Conservation (phyloP, 2,113 vertebrate species). For the Petroica traversi region DNA sequence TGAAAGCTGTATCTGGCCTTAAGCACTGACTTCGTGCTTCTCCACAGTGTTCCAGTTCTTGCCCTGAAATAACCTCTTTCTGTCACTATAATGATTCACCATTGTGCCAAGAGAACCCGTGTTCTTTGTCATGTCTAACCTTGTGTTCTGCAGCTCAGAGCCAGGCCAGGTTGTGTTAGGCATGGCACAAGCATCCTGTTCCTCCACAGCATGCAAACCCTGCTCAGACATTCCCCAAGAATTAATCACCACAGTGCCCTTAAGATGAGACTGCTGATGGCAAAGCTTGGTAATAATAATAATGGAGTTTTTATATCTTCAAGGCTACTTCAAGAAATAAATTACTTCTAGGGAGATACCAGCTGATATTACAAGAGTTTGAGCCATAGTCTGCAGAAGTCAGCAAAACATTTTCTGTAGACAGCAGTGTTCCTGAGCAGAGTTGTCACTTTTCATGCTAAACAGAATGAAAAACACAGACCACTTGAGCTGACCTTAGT, state of each 20-base stretch:
- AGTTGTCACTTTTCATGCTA: neutral
- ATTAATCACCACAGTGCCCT: neutral
- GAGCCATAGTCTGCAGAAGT: neutral
- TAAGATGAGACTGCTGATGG: neutral
- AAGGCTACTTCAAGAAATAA: neutral
- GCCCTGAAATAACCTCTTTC: neutral
- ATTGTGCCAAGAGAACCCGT: neutral
- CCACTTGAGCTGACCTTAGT: neutral
- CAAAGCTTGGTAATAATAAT: neutral
- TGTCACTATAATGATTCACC: neutral
- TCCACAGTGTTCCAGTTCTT: neutral
- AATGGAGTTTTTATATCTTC: neutral
- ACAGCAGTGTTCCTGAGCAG: neutral
- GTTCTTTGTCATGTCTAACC: neutral
- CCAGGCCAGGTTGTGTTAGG: neutral
- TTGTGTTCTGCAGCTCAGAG: neutral
- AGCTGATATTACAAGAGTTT: neutral
- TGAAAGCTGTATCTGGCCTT: neutral
- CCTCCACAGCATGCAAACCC: neutral
- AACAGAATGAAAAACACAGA: neutral
- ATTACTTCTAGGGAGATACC: neutral
- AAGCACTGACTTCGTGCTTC: neutral
- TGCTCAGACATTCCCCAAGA: neutral
- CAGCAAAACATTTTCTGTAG: neutral
- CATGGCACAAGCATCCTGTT: neutral